phyloP scores from a whole-genome alignment of 1,140 invertebrate species.

The Pachypeltis micranthus region DNA sequence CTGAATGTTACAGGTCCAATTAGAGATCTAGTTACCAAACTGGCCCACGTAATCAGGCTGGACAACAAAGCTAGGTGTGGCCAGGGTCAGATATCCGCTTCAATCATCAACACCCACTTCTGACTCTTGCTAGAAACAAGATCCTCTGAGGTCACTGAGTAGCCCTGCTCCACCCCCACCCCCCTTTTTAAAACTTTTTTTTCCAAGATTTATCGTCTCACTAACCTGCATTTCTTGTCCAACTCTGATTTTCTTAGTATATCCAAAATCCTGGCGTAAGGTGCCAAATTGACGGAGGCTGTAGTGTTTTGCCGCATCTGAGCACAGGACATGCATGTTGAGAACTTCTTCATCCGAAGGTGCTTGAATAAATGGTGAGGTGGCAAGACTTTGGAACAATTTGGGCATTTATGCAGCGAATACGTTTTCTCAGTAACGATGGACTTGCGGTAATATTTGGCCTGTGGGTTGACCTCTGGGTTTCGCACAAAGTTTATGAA shows the following conservation, averaged over 20 bases:
- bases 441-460: not conserved
- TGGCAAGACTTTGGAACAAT: not conserved
- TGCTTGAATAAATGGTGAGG: not conserved
- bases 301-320: not conserved
- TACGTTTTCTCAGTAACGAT: not conserved
- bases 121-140: no score
- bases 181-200: not conserved
- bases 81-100: no score
- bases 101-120: no score
- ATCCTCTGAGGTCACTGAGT: no score
- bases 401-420: not conserved
- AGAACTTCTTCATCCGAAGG: not conserved
- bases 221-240: not conserved
- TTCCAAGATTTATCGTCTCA: not conserved
- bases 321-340: not conserved
- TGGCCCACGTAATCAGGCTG: no score
- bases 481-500: not conserved
- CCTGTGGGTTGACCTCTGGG: not conserved
- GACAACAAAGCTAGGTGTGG: no score
- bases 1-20: no score
- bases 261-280: slow-evolving; percentile 4
- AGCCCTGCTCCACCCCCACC: no score
- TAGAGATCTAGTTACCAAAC: no score
- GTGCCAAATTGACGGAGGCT: slow-evolving; percentile 7
- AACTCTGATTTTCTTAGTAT: not conserved